Base-by-base conservation (phyloP, 2,888 invertebrate genomes). In the Frankliniella fusca region DNA sequence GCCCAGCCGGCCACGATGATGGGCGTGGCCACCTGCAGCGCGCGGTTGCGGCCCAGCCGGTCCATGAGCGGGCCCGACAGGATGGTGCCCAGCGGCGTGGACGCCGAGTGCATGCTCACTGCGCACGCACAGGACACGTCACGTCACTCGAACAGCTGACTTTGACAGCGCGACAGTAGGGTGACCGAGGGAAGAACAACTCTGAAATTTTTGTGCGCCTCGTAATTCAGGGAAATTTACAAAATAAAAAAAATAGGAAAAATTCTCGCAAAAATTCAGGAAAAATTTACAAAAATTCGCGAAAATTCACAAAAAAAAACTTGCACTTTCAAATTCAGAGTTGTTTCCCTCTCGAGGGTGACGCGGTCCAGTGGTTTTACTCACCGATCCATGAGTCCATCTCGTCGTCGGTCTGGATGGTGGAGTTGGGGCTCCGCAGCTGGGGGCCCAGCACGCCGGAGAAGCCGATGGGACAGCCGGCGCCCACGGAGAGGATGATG, bases 371-470 rank as follows among this genome's bases (percentile, higher is more conserved):
- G 38, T 28, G 48, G 49, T n/a, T 80, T n/a, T 81, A 86, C 90
- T 90, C 85, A 93, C 93, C 93, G 84, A 94, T 94, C 94, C 94
- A 94, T 0, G 94, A 94, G 81, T 94, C 94, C 88, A 92, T 92
- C 83, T 93, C 93, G 23, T 92, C 90, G 85, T 93, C 92, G 84
- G 93, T 92, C 84, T 90, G 89, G 89, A 91, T 90, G 81, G 90
- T 89, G 85, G 89, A 90, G 86, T 93, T 93, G 83, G 90, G 89
- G 23, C 88, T 87, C 82, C 91, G 89, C 23, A 94, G 89, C 86
- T 94, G 94, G 0, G 94, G 94, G 82, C 94, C 88, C n/a, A 94
- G 90, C 48, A 94, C 91, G 0, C 94, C 94, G 3, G 94, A 94
- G 88, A 91, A 93, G 79, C 94, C 94, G 84, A 94, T 94, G 48